Conservation (phyloP, 1,140 invertebrate genomes). For the Paramacrobiotus metropolitanus region DNA sequence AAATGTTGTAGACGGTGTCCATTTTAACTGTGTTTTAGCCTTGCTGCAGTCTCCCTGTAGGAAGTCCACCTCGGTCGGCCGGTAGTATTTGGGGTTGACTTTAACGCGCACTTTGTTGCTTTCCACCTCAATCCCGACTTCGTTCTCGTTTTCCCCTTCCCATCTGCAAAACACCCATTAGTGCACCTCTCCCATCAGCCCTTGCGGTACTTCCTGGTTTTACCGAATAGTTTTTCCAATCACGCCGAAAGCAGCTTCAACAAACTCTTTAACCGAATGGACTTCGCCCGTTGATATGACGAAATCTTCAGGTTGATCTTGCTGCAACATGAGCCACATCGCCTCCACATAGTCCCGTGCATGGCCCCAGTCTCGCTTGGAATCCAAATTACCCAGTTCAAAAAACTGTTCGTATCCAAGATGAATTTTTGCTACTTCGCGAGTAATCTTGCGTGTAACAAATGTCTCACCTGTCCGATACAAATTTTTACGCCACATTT, state of each 20-base stretch:
- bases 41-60: conserved; percentile 72
- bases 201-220: too few species aligned
- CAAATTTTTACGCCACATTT: conserved; percentile 6
- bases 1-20: conserved; percentile 64
- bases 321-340: conserved; percentile 99
- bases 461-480: conserved; percentile 57
- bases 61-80: conserved; percentile 88
- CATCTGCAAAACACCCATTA: conserved; percentile 40
- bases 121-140: conserved; percentile 54
- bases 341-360: conserved; percentile 97
- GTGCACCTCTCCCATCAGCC: too few species aligned
- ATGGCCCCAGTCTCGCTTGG: conserved; percentile 95
- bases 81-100: conserved; percentile 81
- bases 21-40: conserved; percentile 57
- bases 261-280: conserved; percentile 88
- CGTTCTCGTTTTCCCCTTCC: conserved; percentile 57
- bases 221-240: conserved; percentile 32
- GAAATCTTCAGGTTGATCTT: conserved; percentile 72
- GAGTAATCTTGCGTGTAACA: conserved; percentile 92
- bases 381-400: conserved; percentile 84
- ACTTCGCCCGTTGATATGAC: conserved; percentile 87
- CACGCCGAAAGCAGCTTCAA: conserved; percentile 62
- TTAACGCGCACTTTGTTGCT: conserved; percentile 56
- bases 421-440: conserved; percentile 84
- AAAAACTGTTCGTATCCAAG: conserved; percentile 61